A percentile compares a stretch with the other conserved stretches of the same genome.
Evolutionary conservation across 2,888 invertebrate species (phyloP).

Genomic region (Clostera curtula): DNA sequence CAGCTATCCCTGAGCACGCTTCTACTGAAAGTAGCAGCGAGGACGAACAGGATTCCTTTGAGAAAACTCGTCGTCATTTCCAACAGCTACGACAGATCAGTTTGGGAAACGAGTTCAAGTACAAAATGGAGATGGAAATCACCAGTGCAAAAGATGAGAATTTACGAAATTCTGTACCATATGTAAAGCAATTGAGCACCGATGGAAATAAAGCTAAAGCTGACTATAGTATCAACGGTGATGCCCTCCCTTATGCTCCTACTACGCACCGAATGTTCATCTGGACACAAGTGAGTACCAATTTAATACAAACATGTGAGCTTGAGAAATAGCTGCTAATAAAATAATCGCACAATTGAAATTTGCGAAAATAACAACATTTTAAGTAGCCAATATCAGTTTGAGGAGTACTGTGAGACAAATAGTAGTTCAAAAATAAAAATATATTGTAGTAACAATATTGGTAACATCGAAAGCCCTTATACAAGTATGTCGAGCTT

Average conservation of each 20-base stretch:
- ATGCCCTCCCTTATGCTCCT: constrained; percentile 59
- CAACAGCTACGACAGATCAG: constrained; percentile 78
- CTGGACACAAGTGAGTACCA: constrained; percentile 56
- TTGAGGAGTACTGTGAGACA: too few relatives aligned
- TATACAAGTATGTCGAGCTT: too few relatives aligned
- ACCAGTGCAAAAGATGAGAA: constrained; percentile 77
- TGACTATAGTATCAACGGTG: constrained; percentile 58
- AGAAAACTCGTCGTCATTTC: constrained; percentile 74
- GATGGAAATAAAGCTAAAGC: constrained; percentile 74
- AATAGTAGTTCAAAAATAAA: too few relatives aligned
- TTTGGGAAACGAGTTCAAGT: constrained; percentile 77
- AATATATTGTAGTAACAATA: too few relatives aligned
- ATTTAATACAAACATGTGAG: background rate
- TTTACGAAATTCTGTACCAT: constrained; percentile 75
- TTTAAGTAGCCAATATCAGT: too few relatives aligned
- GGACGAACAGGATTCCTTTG: constrained; percentile 72
- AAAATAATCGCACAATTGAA: constrained; percentile 5
- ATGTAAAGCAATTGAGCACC: constrained; percentile 75
- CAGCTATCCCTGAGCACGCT: constrained; percentile 55
- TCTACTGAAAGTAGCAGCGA: constrained; percentile 67
- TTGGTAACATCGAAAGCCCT: too few relatives aligned
- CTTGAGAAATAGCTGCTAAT: too few relatives aligned
- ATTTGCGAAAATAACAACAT: constrained; percentile 9
- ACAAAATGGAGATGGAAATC: constrained; percentile 79
- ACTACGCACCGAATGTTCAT: constrained; percentile 71